Base-by-base conservation (phyloP, 2,113 vertebrate genomes). In the Zeus faber region DNA sequence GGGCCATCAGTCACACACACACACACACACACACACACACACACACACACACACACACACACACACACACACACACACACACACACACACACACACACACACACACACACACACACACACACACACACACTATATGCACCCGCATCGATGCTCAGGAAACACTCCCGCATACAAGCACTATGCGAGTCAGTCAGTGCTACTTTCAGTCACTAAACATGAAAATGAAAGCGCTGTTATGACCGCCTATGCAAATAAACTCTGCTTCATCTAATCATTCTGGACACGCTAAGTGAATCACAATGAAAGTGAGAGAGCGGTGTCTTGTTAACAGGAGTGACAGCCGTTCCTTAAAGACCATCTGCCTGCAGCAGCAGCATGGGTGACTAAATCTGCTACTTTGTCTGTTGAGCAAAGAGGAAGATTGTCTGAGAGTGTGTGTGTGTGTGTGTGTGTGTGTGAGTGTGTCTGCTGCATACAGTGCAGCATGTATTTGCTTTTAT, bases 341-440 rank as follows among this genome's bases (percentile, higher is more conserved):
- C 70, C 76, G 74, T 80, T 83, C 81, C 79, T 65, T 59, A 76
- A 62, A 83, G 65, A 62, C 65, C 81, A 71, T 79, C 74, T 71
- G 79, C 67, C 72, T 80, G 59, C 77, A 29, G 72, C 46, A 70
- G 66, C 68, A 75, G 70, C 71, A 70, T 9, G 16, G 61, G 74
- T 85, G 83, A 85, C 83, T 83, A 81, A 80, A 83, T 76, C 65
- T 77, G 79, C 63, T 75, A 85, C 80, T 77, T 83, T 52, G 25
- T 81, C 67, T 70, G 83, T 82, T 79, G 79, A 72, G 79, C 62
- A 85, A 83, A 80, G 75, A 68, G 77, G 77, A 82, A 85, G 81
- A 74, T 82, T 76, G 76, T 75, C 70, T 71, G 68, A 31, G 69
- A 65, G 18, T 70, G 50, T 54, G 53, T 72, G 41, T 9, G 35